phyloP scores from a whole-genome alignment of 2,797 vertebrate genomes.

The Threskiornis aethiopicus region DNA sequence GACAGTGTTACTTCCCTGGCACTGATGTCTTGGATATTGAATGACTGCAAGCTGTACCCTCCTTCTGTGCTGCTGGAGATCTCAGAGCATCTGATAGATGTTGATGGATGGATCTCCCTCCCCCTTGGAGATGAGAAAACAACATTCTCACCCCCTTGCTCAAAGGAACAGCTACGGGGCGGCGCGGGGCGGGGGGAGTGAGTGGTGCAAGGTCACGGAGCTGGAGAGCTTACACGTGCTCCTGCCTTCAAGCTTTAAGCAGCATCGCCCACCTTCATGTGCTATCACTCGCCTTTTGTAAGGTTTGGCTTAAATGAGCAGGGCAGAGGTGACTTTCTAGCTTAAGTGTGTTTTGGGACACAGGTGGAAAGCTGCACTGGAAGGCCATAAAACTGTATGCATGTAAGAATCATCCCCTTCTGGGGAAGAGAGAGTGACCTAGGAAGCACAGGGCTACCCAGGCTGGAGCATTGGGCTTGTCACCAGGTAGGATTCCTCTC shows the following conservation, averaged over 20 bases:
- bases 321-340: neutral
- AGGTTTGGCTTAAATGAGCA: neutral
- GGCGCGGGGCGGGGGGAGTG: too few relatives aligned
- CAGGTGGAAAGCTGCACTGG: neutral
- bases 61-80: neutral
- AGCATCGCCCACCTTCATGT: accelerated
- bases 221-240: neutral
- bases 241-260: neutral
- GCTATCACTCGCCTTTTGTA: neutral
- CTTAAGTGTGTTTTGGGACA: neutral
- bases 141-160: neutral
- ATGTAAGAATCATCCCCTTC: neutral
- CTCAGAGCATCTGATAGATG: neutral
- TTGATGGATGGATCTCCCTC: slow-evolving; percentile 27
- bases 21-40: neutral
- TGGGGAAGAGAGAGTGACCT: neutral
- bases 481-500: neutral
- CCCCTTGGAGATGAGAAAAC: slow-evolving; percentile 1
- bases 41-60: slow-evolving; percentile 1
- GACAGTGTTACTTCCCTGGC: neutral
- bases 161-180: slow-evolving; percentile 6
- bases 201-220: neutral
- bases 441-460: neutral
- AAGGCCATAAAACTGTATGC: neutral
- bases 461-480: neutral